phyloP scores from a whole-genome alignment of 1,140 invertebrate genomes.

The Heliconius melpomene region DNA sequence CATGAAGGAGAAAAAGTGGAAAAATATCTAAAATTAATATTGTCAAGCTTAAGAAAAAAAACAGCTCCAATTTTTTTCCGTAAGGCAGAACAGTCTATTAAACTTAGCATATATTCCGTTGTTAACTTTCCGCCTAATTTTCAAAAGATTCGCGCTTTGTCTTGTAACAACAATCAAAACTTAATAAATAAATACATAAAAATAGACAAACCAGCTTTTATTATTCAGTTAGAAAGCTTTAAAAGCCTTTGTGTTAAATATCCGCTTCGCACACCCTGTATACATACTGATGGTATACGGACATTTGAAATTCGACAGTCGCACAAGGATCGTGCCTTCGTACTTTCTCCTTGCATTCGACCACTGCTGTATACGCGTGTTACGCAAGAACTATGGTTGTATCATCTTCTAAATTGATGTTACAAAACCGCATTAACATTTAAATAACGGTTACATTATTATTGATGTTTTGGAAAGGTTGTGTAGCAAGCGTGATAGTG shows the following conservation, averaged over 20 bases:
- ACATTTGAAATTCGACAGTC: slow-evolving; percentile 28
- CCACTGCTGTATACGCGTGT: neutral
- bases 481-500: neutral
- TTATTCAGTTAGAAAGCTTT: neutral
- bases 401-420: slow-evolving; percentile 25
- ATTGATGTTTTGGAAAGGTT: neutral
- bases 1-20: no score
- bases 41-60: no score
- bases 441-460: slow-evolving; percentile 11
- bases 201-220: neutral
- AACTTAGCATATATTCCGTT: no score
- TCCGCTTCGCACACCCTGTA: neutral
- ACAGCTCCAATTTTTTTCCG: no score
- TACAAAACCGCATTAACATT: slow-evolving; percentile 19
- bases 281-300: slow-evolving; percentile 33
- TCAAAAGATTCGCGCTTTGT: no score
- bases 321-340: slow-evolving; percentile 31
- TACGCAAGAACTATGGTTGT: slow-evolving; percentile 23
- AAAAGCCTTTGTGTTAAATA: neutral
- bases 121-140: no score
- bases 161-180: no score
- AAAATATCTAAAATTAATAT: no score
- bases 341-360: slow-evolving; percentile 25
- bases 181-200: no score
- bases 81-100: no score